These are phyloP conservation scores for Burhinus oedicnemus DNA, from an alignment of 2,113 vertebrate genomes.

Conservation along the genomic window DNA sequence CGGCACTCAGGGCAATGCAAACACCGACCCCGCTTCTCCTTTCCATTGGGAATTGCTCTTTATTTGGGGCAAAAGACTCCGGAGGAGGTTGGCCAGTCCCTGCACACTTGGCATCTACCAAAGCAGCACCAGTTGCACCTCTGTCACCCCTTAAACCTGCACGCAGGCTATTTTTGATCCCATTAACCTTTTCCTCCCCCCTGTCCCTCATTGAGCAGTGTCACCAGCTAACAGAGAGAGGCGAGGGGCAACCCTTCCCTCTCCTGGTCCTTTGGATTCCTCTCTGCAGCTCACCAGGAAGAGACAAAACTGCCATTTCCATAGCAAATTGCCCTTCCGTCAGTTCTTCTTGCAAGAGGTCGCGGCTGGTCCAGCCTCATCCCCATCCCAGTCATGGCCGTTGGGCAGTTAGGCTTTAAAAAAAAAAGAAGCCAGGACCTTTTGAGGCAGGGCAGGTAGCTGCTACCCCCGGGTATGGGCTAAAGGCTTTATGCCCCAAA, in stretches of 20 bases:
- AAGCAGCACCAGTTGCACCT: background rate
- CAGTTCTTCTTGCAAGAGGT: background rate
- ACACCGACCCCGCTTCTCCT: accelerated
- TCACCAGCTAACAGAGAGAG: background rate
- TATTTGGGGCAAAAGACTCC: background rate
- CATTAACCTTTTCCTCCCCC: too few relatives aligned
- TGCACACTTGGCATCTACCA: background rate
- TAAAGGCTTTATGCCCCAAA: background rate
- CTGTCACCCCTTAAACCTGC: background rate
- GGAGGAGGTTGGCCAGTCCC: too few relatives aligned
- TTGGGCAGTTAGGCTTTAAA: background rate
- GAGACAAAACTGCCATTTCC: background rate
- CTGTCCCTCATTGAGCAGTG: too few relatives aligned
- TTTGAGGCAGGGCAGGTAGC: background rate
- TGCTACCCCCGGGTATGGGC: accelerated
- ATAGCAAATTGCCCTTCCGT: background rate
- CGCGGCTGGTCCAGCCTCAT: background rate
- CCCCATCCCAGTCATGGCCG: background rate
- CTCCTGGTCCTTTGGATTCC: background rate
- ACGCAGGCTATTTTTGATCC: background rate
- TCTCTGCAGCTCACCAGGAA: background rate
- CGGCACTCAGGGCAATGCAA: accelerated
- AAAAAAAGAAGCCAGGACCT: background rate
- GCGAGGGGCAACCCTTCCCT: background rate
- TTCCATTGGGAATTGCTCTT: background rate